Base-by-base conservation (phyloP, 1,140 invertebrate species). In the Pogonognathellus flavescens region DNA sequence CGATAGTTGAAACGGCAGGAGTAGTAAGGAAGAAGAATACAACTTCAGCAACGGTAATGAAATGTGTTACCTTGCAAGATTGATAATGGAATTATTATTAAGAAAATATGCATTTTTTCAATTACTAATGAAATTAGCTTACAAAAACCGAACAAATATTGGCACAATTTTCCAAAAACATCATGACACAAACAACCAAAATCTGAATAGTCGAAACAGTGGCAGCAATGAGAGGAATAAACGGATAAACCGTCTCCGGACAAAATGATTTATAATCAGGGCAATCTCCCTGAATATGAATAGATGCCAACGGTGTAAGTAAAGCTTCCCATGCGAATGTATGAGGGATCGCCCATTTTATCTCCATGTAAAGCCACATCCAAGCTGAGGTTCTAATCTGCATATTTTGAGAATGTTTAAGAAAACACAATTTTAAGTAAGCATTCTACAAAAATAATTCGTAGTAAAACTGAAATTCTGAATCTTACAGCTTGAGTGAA, bases 251-350 rank as follows among this genome's bases (percentile, higher is more conserved):
- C n/a, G 31, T 9, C n/a, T 76, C 70, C 5, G 9, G 31, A 31
- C 70, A 76, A 31, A 49, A 8, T 8, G 25, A 25, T n/a, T 49
- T 76, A 25, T 66, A 66, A 50, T 50, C 49, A 13, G 3, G 16
- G 16, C 70, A 76, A 16, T 14, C 49, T 76, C 31, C 31, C 14
- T 18, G 41, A 5, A 41, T 6, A 49, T 31, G 31, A 49, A 76
- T 10, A 16, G 70, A 41, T 8, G 11, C 31, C 14, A 76, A 50
- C n/a, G 25, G 41, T 8, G 5, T 76, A 8, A 76, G 70, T 50
- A 76, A 76, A 5, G 70, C 31, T 49, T 76, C 41, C 70, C 70
- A 76, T 0, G 70, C 41, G 18, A 76, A 76, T 8, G 31, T 76
- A 50, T 76, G 70, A 3, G 70, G 31, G 16, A 76, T 18, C 16